Percentiles rank a stretch among this genome's conserved stretches.
Evolutionary conservation across 1,140 invertebrate species (phyloP).

Genomic region (Bacillus rossius): DNA sequence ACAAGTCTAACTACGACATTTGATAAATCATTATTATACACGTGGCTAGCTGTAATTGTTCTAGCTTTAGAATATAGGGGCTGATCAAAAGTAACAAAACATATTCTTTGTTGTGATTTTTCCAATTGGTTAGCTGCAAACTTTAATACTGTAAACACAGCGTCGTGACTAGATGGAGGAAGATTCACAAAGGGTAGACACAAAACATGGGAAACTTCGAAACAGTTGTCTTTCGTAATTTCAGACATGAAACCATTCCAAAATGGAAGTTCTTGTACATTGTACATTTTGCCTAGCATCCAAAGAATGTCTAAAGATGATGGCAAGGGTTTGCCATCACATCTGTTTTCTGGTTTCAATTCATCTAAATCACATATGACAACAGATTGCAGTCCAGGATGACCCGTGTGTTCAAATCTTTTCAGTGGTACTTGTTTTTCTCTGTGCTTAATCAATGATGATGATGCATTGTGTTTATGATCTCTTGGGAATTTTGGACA

Average conservation of each 20-base stretch:
- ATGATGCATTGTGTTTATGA: too few species aligned
- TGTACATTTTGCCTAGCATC: constrained; percentile 20
- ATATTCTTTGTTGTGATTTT: constrained; percentile 21
- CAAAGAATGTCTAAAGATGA: neutral
- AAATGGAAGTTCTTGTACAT: constrained; percentile 15
- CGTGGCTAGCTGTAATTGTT: constrained; percentile 19
- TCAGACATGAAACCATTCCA: constrained; percentile 28
- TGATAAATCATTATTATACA: constrained; percentile 7
- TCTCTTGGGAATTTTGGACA: too few species aligned
- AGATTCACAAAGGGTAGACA: constrained; percentile 25
- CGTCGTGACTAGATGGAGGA: constrained; percentile 24
- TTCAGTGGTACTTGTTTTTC: too few species aligned
- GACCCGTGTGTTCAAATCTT: constrained; percentile 22
- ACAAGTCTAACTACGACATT: constrained; percentile 23
- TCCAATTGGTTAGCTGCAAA: constrained; percentile 20
- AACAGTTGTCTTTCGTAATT: constrained; percentile 9
- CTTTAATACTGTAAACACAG: constrained; percentile 22
- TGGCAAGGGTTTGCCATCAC: neutral
- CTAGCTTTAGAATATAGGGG: constrained; percentile 32
- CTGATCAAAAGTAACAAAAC: constrained; percentile 36
- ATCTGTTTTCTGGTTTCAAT: neutral
- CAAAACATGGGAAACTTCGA: constrained; percentile 12
- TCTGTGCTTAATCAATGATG: too few species aligned
- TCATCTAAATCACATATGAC: neutral
- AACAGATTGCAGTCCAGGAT: constrained; percentile 15